A percentile compares a stretch with the other conserved stretches of the same genome.
Evolutionary conservation across 2,888 invertebrate species (phyloP).

Genomic region (Drosophila anomalata): DNA sequence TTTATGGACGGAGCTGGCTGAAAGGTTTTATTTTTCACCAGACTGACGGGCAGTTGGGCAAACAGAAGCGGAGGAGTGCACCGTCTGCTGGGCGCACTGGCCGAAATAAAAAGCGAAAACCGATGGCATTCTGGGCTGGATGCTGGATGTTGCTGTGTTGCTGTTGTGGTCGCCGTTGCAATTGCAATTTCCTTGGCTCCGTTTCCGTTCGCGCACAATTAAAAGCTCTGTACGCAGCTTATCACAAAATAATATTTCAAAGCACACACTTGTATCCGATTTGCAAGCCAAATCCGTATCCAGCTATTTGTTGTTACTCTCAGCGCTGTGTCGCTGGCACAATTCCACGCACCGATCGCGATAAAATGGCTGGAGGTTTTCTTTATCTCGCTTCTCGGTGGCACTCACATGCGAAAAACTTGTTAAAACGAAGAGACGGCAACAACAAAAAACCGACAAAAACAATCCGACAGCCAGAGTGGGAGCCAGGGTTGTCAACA

Average conservation of each 20-base stretch:
- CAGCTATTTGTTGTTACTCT: background rate
- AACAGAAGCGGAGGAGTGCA: background rate
- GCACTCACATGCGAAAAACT: slow-evolving; percentile 13
- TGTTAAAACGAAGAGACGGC: slow-evolving; percentile 21
- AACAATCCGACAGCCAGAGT: slow-evolving; percentile 5
- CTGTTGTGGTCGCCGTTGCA: slow-evolving; percentile 35
- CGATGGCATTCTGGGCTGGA: slow-evolving; percentile 15
- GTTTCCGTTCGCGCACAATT: slow-evolving; percentile 44
- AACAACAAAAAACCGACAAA: slow-evolving; percentile 30
- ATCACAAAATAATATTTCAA: slow-evolving; percentile 52
- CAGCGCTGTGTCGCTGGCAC: slow-evolving; percentile 3
- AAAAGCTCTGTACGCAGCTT: slow-evolving; percentile 59
- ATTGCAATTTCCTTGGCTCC: slow-evolving; percentile 49
- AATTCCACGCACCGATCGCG: slow-evolving; percentile 16
- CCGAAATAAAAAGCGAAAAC: slow-evolving; percentile 15
- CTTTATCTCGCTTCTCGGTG: slow-evolving; percentile 2
- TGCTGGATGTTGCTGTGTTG: slow-evolving; percentile 6
- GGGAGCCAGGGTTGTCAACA: background rate
- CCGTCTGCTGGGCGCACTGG: slow-evolving; percentile 48
- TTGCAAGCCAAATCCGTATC: slow-evolving; percentile 8
- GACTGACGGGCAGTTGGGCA: background rate
- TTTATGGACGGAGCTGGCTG: slow-evolving; percentile 7
- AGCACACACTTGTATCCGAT: slow-evolving; percentile 19
- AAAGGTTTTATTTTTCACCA: background rate
- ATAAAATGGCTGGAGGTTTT: slow-evolving; percentile 3